A percentile compares a stretch with the other conserved stretches of the same genome.
phyloP scores from a whole-genome alignment of 2,888 invertebrate species.

The Xylocampa areola region DNA sequence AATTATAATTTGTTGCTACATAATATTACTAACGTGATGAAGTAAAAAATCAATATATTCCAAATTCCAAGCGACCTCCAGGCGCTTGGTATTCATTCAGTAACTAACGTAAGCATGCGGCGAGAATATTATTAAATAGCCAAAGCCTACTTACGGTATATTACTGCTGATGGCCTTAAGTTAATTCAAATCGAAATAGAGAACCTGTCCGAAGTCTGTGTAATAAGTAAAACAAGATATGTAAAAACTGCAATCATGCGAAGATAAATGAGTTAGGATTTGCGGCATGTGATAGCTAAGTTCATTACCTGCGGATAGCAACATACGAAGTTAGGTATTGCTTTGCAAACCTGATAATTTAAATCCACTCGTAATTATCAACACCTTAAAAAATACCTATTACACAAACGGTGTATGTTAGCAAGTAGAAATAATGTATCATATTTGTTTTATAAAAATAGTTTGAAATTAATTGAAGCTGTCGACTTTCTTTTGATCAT shows the following conservation, averaged over 20 bases:
- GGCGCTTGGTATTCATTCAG: slow-evolving; percentile 19
- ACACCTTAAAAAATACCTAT: slow-evolving; percentile 2
- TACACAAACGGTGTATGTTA: background rate
- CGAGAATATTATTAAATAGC: slow-evolving; percentile 25
- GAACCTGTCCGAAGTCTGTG: slow-evolving; percentile 60
- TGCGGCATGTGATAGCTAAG: slow-evolving; percentile 53
- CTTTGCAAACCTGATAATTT: slow-evolving; percentile 42
- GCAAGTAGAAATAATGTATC: background rate
- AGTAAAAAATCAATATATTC: background rate
- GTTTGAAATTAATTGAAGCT: slow-evolving; percentile 38
- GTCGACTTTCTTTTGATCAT: slow-evolving; percentile 54
- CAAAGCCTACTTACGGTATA: slow-evolving; percentile 22
- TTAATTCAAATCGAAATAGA: slow-evolving; percentile 65
- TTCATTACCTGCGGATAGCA: slow-evolving; percentile 63
- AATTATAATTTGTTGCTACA: too few relatives aligned
- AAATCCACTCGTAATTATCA: slow-evolving; percentile 30
- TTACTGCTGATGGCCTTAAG: slow-evolving; percentile 34
- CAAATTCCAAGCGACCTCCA: slow-evolving; percentile 7
- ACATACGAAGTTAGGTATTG: slow-evolving; percentile 45
- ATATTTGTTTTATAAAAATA: slow-evolving; percentile 40
- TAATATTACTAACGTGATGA: too few relatives aligned
- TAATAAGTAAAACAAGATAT: slow-evolving; percentile 54
- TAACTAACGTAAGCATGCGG: slow-evolving; percentile 10
- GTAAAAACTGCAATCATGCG: slow-evolving; percentile 67
- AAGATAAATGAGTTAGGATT: slow-evolving; percentile 68